Conservation (phyloP, 2,797 vertebrate genomes). For the Cossypha caffra region DNA sequence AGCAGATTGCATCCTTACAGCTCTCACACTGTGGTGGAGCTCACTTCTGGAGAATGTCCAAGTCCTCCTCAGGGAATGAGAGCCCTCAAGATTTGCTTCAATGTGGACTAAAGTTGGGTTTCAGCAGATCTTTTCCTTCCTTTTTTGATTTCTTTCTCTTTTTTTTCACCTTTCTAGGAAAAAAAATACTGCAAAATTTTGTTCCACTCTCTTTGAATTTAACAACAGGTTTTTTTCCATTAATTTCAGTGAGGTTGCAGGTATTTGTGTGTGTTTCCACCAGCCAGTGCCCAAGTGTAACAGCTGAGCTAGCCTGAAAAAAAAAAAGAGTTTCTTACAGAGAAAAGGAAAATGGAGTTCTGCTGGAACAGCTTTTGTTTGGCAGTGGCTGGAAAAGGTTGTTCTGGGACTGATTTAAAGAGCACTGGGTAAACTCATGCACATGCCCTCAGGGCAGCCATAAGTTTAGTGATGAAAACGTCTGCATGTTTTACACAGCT, state of each 20-base stretch:
- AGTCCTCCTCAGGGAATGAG: not conserved
- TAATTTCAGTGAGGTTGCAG: not conserved
- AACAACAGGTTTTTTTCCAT: not conserved
- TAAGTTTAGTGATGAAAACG: slow-evolving; percentile 28
- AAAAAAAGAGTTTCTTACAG: not conserved
- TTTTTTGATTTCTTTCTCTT: not conserved
- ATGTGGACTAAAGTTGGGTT: not conserved
- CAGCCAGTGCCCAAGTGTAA: not conserved
- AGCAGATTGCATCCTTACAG: not conserved
- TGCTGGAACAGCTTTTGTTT: slow-evolving; percentile 39
- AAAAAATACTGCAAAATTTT: not conserved
- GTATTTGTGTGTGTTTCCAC: not conserved
- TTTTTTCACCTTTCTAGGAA: not conserved
- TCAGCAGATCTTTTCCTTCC: not conserved
- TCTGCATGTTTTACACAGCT: not conserved
- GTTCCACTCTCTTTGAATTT: not conserved
- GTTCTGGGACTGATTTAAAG: slow-evolving; percentile 52
- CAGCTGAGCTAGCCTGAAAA: not conserved
- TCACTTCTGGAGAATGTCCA: accelerated
- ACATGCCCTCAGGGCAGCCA: not conserved
- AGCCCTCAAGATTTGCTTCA: not conserved
- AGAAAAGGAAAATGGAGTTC: not conserved
- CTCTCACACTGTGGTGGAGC: not conserved
- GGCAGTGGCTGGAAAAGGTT: slow-evolving; percentile 14
- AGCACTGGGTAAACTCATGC: slow-evolving; percentile 4